These are phyloP conservation scores for Drosophila lacteicornis DNA, from an alignment of 1,140 invertebrate genomes.

Conservation along the genomic window DNA sequence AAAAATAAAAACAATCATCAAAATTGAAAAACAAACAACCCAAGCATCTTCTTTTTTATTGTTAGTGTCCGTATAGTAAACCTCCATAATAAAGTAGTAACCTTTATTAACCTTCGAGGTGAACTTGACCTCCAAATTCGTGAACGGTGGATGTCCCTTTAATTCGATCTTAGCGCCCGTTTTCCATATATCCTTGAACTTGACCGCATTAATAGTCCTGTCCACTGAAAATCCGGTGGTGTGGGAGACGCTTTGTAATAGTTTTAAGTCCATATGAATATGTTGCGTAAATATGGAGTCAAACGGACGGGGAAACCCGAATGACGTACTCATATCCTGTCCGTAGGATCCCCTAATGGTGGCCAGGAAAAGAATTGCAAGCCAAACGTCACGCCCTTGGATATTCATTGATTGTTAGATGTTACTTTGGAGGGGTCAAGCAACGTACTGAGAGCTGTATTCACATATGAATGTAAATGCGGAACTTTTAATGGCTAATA, in stretches of 20 bases:
- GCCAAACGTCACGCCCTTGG: too few species aligned
- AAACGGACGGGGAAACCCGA: background rate
- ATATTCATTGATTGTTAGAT: background rate
- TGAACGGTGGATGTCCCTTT: background rate
- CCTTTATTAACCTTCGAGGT: background rate
- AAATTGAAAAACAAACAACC: too few species aligned
- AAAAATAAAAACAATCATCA: background rate
- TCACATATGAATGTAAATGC: background rate
- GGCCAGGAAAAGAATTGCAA: background rate
- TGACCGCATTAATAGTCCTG: background rate
- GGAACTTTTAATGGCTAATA: background rate
- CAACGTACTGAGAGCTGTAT: background rate
- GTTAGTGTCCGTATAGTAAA: background rate
- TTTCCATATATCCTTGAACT: slow-evolving; percentile 3
- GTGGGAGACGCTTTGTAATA: background rate
- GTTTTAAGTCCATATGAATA: background rate
- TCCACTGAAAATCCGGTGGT: background rate
- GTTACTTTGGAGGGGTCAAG: background rate
- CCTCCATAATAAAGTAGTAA: background rate
- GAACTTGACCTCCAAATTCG: background rate
- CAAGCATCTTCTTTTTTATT: too few species aligned
- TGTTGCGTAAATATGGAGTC: slow-evolving; percentile 4
- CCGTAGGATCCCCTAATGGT: background rate
- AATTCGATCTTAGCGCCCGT: background rate
- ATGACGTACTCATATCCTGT: slow-evolving; percentile 1